These are phyloP conservation scores for Danio tinwini DNA, from an alignment of 2,797 vertebrate genomes.

Conservation along the genomic window DNA sequence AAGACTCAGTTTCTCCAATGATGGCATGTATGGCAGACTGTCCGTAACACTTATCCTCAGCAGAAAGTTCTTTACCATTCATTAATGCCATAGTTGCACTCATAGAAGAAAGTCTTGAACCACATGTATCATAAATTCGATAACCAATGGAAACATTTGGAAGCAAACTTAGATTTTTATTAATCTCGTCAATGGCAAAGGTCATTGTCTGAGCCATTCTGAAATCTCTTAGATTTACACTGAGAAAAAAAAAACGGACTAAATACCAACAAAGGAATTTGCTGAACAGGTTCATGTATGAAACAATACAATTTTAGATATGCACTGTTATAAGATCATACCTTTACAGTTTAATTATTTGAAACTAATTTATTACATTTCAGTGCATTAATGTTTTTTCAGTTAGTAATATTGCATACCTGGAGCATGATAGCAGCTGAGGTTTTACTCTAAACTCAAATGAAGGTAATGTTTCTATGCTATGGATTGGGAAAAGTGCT, in stretches of 20 bases:
- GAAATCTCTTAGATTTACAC: slow-evolving; percentile 60
- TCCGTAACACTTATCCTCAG: not conserved
- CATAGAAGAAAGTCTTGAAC: slow-evolving; percentile 57
- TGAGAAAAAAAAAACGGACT: slow-evolving; percentile 31
- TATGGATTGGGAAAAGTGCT: slow-evolving; percentile 78
- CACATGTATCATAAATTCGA: slow-evolving; percentile 62
- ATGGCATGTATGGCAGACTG: slow-evolving; percentile 48
- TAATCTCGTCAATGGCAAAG: slow-evolving; percentile 66
- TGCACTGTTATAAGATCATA: too few species aligned
- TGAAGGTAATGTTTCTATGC: slow-evolving; percentile 67
- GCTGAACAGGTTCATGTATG: not conserved
- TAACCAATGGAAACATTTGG: slow-evolving; percentile 63
- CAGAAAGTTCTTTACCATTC: slow-evolving; percentile 49
- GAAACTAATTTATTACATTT: too few species aligned
- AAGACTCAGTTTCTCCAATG: slow-evolving; percentile 57
- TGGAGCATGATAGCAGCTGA: slow-evolving; percentile 69
- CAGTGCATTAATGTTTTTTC: not conserved
- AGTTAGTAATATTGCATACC: slow-evolving; percentile 63
- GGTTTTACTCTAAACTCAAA: slow-evolving; percentile 72
- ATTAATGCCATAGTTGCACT: slow-evolving; percentile 59
- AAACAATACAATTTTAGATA: too few species aligned
- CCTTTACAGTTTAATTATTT: too few species aligned
- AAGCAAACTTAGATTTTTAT: slow-evolving; percentile 57
- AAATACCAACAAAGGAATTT: not conserved
- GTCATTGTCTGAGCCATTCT: slow-evolving; percentile 62